Conservation (phyloP, 2,113 vertebrate species). For the Piaya cayana region DNA sequence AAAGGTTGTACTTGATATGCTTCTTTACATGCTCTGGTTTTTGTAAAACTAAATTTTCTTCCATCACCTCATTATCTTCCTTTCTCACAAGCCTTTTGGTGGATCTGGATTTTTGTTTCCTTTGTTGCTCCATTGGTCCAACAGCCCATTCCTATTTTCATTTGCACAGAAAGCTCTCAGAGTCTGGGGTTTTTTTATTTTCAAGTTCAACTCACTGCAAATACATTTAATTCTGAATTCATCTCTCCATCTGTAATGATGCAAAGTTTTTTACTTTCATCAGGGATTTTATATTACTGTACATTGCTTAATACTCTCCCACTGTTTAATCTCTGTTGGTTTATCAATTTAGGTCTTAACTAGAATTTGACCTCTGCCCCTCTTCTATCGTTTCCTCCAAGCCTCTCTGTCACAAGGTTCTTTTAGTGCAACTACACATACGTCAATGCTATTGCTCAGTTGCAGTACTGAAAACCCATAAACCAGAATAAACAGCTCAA, state of each 20-base stretch:
- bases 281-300: neutral
- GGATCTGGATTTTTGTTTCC: neutral
- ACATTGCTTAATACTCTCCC: neutral
- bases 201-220: neutral
- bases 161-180: neutral
- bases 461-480: neutral
- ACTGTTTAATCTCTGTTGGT: fast-evolving
- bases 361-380: neutral
- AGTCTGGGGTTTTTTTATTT: fast-evolving
- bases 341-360: neutral
- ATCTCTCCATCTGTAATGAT: neutral
- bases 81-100: neutral
- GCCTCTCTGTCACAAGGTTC: neutral
- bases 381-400: neutral
- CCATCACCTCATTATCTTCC: neutral
- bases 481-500: neutral
- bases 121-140: neutral
- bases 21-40: neutral
- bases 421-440: neutral
- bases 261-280: neutral
- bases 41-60: neutral
- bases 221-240: neutral
- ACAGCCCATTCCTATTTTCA: neutral
- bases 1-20: neutral
- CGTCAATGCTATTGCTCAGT: neutral